phyloP scores from a whole-genome alignment of 2,113 vertebrate species.

The Callipepla californica region DNA sequence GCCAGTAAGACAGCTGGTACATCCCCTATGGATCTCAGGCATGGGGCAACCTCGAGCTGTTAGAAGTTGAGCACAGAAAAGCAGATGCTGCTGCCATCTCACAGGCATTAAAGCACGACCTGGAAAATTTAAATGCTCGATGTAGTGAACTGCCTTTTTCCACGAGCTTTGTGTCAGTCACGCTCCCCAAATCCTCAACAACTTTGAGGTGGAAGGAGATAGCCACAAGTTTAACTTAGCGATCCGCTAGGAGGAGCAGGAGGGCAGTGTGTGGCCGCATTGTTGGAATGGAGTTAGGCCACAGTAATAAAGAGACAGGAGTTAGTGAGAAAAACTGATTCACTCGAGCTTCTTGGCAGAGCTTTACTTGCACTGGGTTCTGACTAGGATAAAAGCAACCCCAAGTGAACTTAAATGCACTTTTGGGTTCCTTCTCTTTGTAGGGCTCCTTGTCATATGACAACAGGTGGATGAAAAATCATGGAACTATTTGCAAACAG shows the following conservation, averaged over 20 bases:
- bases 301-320: not conserved
- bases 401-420: not conserved
- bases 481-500: not conserved
- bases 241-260: conserved; percentile 55
- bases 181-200: not conserved
- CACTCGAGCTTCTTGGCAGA: not conserved
- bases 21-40: not conserved
- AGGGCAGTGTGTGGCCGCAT: not conserved
- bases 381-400: not conserved
- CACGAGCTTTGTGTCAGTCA: not conserved
- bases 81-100: not conserved
- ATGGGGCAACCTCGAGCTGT: not conserved
- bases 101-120: not conserved
- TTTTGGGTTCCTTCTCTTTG: not conserved
- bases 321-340: not conserved
- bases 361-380: not conserved
- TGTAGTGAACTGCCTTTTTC: not conserved
- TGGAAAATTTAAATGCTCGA: not conserved
- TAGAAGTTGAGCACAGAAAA: not conserved
- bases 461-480: not conserved
- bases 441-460: too few species aligned
- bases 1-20: not conserved
- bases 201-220: not conserved
- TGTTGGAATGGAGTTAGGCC: not conserved
- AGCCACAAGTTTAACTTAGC: not conserved